Percentiles rank a stretch among this genome's conserved stretches.
Evolutionary conservation across 2,113 vertebrate species (phyloP).

Genomic region (Silurus glanis): DNA sequence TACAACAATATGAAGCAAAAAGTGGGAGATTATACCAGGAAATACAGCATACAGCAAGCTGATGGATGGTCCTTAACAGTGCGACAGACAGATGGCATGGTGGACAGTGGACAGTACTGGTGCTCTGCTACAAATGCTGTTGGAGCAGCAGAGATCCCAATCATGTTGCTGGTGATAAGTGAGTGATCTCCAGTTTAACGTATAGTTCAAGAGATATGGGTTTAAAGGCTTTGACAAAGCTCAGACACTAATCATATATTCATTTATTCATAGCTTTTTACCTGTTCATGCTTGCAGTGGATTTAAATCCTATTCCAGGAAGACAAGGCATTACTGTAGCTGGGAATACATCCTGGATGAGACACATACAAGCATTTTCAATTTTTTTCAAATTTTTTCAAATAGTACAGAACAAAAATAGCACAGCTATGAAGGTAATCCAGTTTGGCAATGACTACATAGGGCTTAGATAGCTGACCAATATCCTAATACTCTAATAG

Average conservation of each 20-base stretch:
- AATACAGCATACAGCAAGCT: conserved; percentile 74
- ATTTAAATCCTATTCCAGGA: not conserved
- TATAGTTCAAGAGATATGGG: not conserved
- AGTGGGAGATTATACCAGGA: conserved; percentile 61
- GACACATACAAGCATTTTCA: not conserved
- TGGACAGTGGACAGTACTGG: conserved; percentile 78
- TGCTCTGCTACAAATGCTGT: conserved; percentile 81
- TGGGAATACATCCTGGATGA: not conserved
- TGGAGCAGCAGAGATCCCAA: conserved; percentile 74
- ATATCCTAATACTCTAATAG: not conserved
- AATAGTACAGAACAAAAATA: not conserved
- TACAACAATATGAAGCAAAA: conserved; percentile 73
- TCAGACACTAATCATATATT: not conserved
- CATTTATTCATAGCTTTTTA: not conserved
- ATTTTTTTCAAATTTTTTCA: not conserved
- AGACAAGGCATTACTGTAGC: not conserved
- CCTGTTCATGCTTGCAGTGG: not conserved
- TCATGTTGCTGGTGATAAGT: conserved; percentile 82
- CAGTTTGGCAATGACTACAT: not conserved
- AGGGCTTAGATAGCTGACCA: not conserved
- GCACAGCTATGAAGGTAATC: not conserved
- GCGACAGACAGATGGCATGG: conserved; percentile 68
- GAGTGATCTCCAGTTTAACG: conserved; percentile 51
- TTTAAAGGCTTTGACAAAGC: not conserved
- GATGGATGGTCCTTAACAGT: conserved; percentile 77